Percentiles rank a stretch among this genome's conserved stretches.
Evolutionary conservation across 2,113 vertebrate genomes (phyloP).

Genomic region (Lontra canadensis): DNA sequence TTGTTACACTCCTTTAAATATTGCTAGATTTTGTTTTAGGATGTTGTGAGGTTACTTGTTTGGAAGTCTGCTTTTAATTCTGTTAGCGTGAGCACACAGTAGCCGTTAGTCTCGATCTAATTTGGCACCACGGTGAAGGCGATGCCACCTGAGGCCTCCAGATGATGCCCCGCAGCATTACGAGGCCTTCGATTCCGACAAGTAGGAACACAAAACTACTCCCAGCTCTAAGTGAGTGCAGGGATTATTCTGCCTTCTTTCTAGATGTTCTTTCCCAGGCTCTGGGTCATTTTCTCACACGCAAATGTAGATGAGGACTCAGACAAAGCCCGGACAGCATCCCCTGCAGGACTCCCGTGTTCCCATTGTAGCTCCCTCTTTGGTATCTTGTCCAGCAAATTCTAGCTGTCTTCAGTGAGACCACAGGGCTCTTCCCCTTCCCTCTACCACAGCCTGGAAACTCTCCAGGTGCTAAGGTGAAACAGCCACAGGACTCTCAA

Average conservation of each 20-base stretch:
- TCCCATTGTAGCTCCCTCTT: background rate
- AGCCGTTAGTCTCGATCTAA: background rate
- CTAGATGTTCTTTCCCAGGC: background rate
- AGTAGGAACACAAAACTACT: background rate
- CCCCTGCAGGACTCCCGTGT: background rate
- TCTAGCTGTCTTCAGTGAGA: background rate
- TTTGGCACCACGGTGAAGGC: background rate
- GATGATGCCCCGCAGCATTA: background rate
- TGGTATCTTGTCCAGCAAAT: background rate
- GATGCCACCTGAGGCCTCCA: background rate
- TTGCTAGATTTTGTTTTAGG: background rate
- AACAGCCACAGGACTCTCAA: background rate
- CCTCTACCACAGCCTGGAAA: background rate
- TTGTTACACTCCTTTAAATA: conserved; percentile 34
- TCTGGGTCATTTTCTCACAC: background rate
- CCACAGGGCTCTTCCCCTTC: background rate
- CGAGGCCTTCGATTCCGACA: background rate
- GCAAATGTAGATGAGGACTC: background rate
- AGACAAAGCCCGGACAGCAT: background rate
- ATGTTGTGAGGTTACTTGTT: conserved; percentile 5
- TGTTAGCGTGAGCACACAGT: background rate
- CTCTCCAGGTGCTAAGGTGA: background rate
- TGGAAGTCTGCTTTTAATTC: background rate
- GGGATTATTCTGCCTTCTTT: background rate
- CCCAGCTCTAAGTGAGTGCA: background rate